These are phyloP conservation scores for Drosophila lowei DNA, from an alignment of 1,140 invertebrate species.

Conservation along the genomic window DNA sequence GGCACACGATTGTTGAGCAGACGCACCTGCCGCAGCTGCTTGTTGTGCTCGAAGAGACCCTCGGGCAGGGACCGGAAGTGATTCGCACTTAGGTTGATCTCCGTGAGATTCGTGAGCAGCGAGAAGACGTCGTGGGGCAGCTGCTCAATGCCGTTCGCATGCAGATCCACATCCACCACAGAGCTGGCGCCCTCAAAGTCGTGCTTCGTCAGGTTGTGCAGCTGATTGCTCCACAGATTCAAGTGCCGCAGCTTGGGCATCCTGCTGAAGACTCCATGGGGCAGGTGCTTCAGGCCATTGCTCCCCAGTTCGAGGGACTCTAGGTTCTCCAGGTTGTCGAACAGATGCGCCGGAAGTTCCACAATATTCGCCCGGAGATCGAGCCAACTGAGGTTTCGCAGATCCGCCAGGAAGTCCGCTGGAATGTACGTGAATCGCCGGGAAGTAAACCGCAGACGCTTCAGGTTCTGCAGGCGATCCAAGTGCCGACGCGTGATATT, in stretches of 20 bases:
- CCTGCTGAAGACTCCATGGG: constrained; percentile 85
- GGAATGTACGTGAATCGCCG: constrained; percentile 84
- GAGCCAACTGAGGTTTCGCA: constrained; percentile 85
- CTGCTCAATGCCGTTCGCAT: constrained; percentile 85
- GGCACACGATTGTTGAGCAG: constrained; percentile 85
- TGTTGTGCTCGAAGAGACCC: constrained; percentile 85
- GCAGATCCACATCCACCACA: constrained; percentile 86
- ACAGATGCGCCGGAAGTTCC: constrained; percentile 85
- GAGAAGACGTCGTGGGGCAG: constrained; percentile 85
- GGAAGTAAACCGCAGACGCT: constrained; percentile 63
- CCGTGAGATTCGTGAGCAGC: constrained; percentile 85
- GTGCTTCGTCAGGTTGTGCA: constrained; percentile 85
- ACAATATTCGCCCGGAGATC: constrained; percentile 86
- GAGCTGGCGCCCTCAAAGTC: constrained; percentile 85
- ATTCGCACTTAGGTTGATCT: constrained; percentile 86
- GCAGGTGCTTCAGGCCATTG: constrained; percentile 85
- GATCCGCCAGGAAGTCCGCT: constrained; percentile 85
- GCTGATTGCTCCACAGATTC: constrained; percentile 87
- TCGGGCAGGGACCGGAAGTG: constrained; percentile 85
- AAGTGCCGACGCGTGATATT: constrained; percentile 71
- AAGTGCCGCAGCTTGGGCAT: constrained; percentile 85
- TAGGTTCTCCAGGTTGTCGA: constrained; percentile 84
- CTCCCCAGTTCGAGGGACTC: constrained; percentile 86
- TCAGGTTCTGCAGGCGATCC: constrained; percentile 56
- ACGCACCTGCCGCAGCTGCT: constrained; percentile 84